phyloP scores from a whole-genome alignment of 2,113 vertebrate species.

The Colius striatus region DNA sequence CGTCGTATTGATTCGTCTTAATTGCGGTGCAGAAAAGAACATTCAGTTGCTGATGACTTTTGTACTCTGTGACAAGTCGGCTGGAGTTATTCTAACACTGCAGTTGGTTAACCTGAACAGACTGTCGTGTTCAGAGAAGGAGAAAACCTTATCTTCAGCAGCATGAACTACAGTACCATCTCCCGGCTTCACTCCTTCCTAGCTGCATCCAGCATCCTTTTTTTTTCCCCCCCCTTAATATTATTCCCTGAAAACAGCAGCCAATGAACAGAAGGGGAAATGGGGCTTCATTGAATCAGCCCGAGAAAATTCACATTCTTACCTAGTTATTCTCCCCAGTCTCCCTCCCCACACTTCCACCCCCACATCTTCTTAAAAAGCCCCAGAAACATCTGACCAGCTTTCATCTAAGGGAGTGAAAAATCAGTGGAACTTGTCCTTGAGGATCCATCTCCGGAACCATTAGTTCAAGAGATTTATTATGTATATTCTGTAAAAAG shows the following conservation, averaged over 20 bases:
- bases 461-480: slow-evolving; percentile 53
- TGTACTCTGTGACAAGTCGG: slow-evolving; percentile 85
- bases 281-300: background rate
- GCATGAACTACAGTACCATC: slow-evolving; percentile 24
- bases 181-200: background rate
- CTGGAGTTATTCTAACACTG: slow-evolving; percentile 81
- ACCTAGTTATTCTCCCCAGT: slow-evolving; percentile 16
- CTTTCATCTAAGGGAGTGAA: slow-evolving; percentile 58
- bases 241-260: slow-evolving; percentile 19
- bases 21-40: slow-evolving; percentile 92
- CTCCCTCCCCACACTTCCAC: background rate
- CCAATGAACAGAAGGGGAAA: background rate
- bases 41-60: slow-evolving; percentile 88
- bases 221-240: background rate
- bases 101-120: slow-evolving; percentile 87
- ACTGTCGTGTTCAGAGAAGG: slow-evolving; percentile 64
- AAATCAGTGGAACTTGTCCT: slow-evolving; percentile 65
- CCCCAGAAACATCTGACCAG: slow-evolving; percentile 51
- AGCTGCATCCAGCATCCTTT: background rate
- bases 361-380: background rate
- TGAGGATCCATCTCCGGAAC: slow-evolving; percentile 36
- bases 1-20: slow-evolving; percentile 89
- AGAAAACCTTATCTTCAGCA: slow-evolving; percentile 71
- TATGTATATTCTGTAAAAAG: slow-evolving; percentile 54
- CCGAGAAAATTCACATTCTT: slow-evolving; percentile 55